These are phyloP conservation scores for Siderastrea siderea DNA, from an alignment of 92 coral and sea anemone species.

Conservation along the genomic window DNA sequence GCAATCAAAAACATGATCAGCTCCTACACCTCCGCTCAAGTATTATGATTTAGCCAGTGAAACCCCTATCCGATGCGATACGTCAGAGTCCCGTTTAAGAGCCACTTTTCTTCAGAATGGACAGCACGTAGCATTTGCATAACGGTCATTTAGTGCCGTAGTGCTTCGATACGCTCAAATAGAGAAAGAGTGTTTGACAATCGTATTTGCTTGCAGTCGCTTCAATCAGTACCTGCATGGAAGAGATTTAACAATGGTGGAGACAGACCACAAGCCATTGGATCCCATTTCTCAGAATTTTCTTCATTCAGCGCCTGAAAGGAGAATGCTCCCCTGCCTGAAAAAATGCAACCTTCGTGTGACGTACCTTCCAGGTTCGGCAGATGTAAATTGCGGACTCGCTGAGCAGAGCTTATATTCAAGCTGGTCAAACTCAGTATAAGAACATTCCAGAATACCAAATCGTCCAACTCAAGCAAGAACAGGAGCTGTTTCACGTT, in stretches of 20 bases:
- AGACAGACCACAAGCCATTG: neutral
- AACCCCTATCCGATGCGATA: too few relatives aligned
- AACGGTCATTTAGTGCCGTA: too few relatives aligned
- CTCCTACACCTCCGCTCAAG: too few relatives aligned
- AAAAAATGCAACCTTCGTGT: neutral
- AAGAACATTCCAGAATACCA: slow-evolving; percentile 11
- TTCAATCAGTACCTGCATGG: neutral
- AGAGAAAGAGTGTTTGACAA: too few relatives aligned
- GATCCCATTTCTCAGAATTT: neutral
- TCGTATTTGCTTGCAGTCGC: too few relatives aligned
- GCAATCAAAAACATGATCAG: too few relatives aligned
- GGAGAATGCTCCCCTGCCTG: neutral
- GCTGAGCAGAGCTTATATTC: neutral
- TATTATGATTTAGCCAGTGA: too few relatives aligned
- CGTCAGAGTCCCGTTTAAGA: too few relatives aligned
- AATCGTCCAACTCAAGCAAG: slow-evolving; percentile 20
- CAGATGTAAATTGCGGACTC: neutral
- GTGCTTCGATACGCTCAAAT: too few relatives aligned
- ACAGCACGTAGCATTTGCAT: too few relatives aligned
- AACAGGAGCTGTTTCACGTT: neutral
- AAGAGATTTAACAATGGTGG: neutral
- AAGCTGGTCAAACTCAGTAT: neutral
- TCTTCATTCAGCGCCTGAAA: neutral
- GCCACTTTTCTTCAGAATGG: too few relatives aligned
- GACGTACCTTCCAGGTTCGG: slow-evolving; percentile 19